These are phyloP conservation scores for Temnothorax rugatulus DNA, from an alignment of 2,888 invertebrate species.

Conservation along the genomic window DNA sequence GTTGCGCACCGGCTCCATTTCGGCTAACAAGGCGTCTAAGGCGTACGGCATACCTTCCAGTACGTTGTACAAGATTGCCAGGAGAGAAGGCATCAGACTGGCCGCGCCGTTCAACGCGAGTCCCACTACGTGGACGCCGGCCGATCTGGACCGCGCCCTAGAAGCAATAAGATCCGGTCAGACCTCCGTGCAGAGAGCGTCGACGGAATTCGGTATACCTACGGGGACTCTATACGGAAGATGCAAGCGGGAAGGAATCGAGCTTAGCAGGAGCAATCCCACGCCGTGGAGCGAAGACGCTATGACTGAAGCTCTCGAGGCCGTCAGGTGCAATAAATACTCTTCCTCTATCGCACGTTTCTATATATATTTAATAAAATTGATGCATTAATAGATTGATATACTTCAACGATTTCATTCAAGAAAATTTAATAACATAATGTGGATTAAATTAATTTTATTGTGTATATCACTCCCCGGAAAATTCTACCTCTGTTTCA, in stretches of 20 bases:
- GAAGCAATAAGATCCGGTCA: conserved; percentile 93
- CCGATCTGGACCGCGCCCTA: conserved; percentile 93
- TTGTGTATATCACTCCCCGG: no score
- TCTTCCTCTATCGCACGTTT: neutral
- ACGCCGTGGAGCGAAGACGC: conserved; percentile 98
- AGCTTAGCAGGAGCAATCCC: conserved; percentile 95
- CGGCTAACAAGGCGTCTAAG: conserved; percentile 96
- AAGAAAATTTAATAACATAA: neutral
- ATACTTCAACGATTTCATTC: neutral
- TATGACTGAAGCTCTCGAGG: conserved; percentile 96
- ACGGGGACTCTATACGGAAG: conserved; percentile 95
- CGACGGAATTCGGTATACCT: conserved; percentile 95
- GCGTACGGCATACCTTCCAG: conserved; percentile 96
- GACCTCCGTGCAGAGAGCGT: conserved; percentile 94
- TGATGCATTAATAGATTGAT: neutral
- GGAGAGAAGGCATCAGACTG: conserved; percentile 95
- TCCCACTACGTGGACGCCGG: conserved; percentile 95
- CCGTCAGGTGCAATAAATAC: conserved; percentile 90
- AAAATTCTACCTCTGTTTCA: no score
- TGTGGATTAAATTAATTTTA: conserved; percentile 15
- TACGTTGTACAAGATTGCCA: conserved; percentile 96
- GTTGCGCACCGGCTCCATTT: conserved; percentile 93
- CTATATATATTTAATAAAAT: neutral
- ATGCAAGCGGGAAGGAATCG: conserved; percentile 96
- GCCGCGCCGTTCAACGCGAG: conserved; percentile 97